These are phyloP conservation scores for Mimumesa dahlbomi DNA, from an alignment of 2,888 invertebrate species.

Conservation along the genomic window DNA sequence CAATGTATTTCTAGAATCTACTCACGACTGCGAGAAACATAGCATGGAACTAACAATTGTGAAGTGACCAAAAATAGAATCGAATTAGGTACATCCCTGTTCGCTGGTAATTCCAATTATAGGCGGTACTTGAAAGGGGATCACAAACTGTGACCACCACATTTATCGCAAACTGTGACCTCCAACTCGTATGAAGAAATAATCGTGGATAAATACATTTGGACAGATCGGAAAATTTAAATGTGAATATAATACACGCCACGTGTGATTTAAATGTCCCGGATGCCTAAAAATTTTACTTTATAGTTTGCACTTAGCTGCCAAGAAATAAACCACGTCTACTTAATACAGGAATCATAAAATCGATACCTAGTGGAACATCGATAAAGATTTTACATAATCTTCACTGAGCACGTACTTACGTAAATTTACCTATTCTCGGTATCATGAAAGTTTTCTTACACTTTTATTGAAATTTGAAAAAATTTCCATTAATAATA, in stretches of 20 bases:
- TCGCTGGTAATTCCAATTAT: constrained; percentile 30
- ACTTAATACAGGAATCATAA: too few relatives aligned
- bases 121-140: constrained; percentile 13
- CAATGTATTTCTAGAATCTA: constrained; percentile 14
- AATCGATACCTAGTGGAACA: too few relatives aligned
- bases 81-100: constrained; percentile 22
- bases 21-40: constrained; percentile 2
- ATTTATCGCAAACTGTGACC: not conserved
- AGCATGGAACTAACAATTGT: constrained; percentile 23
- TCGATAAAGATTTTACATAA: too few relatives aligned
- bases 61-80: constrained; percentile 26
- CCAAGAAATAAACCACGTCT: not conserved
- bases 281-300: not conserved
- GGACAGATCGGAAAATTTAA: not conserved
- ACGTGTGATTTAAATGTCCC: not conserved
- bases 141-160: constrained; percentile 1
- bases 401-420: too few relatives aligned
- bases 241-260: not conserved
- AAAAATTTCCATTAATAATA: too few relatives aligned
- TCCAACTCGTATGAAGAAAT: not conserved
- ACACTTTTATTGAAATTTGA: too few relatives aligned
- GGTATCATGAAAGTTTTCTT: too few relatives aligned
- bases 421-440: too few relatives aligned
- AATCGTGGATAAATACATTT: not conserved
- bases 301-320: not conserved